A percentile compares a stretch with the other conserved stretches of the same genome.
These are phyloP conservation scores for Columba janthina DNA, from an alignment of 2,113 vertebrate species.

Conservation along the genomic window DNA sequence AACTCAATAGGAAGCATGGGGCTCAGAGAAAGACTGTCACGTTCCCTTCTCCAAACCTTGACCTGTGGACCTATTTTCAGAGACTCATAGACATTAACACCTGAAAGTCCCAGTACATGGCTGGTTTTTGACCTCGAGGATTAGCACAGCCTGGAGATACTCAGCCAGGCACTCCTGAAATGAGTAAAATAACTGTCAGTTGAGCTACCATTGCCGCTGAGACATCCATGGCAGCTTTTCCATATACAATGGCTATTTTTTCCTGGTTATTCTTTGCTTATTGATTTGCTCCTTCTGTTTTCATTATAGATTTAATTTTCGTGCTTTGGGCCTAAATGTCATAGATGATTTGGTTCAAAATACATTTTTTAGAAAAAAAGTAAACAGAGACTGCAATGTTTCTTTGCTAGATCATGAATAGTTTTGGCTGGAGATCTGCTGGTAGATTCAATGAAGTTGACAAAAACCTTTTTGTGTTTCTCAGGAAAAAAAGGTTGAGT, in stretches of 20 bases:
- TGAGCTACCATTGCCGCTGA: not conserved
- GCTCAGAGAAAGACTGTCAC: fast-evolving
- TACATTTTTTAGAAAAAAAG: no score
- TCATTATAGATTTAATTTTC: not conserved
- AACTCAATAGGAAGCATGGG: not conserved
- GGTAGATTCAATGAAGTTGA: not conserved
- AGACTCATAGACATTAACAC: not conserved
- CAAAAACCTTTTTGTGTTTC: not conserved
- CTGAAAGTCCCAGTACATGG: no score
- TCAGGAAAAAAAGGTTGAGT: not conserved
- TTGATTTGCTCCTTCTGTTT: not conserved
- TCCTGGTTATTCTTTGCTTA: not conserved
- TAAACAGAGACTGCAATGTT: not conserved
- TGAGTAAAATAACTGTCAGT: not conserved
- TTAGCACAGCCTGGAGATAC: not conserved
- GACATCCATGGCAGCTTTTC: not conserved
- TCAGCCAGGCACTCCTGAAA: not conserved
- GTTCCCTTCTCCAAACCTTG: fast-evolving
- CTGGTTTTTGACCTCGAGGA: not conserved
- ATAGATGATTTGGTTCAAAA: not conserved
- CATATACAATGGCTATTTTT: not conserved
- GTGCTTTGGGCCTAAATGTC: not conserved
- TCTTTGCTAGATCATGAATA: not conserved
- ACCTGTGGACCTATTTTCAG: fast-evolving
- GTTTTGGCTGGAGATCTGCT: not conserved